These are phyloP conservation scores for Rugalucina vietnamica DNA, from an alignment of 2,888 invertebrate genomes.

Conservation along the genomic window DNA sequence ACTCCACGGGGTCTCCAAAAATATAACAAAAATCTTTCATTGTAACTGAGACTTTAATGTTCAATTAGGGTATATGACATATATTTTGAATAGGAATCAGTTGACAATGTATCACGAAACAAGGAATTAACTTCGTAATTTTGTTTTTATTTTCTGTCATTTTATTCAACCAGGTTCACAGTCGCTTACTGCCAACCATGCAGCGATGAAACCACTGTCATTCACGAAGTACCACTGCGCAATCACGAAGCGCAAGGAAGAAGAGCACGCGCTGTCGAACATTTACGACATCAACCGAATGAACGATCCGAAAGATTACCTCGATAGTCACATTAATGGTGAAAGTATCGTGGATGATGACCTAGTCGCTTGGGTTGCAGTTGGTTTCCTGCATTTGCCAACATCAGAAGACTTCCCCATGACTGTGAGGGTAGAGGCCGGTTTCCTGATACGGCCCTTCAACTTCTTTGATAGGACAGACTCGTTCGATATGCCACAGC, in stretches of 20 bases:
- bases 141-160: conserved; percentile 28
- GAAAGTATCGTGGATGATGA: conserved; percentile 68
- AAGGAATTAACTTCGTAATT: neutral
- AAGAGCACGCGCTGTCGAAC: conserved; percentile 60
- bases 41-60: too few species aligned
- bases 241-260: conserved; percentile 68
- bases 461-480: conserved; percentile 71
- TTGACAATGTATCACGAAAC: too few species aligned
- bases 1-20: too few species aligned
- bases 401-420: conserved; percentile 72
- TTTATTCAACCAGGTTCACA: conserved; percentile 20
- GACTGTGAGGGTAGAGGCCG: conserved; percentile 66
- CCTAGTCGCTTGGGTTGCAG: conserved; percentile 68
- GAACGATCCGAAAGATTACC: conserved; percentile 50
- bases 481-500: conserved; percentile 68
- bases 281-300: conserved; percentile 49
- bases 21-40: too few species aligned
- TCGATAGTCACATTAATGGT: conserved; percentile 59
- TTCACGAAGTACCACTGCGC: conserved; percentile 70
- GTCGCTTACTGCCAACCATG: conserved; percentile 43
- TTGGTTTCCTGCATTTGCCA: conserved; percentile 73
- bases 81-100: too few species aligned
- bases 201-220: conserved; percentile 60
- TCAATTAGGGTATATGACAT: too few species aligned
- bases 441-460: conserved; percentile 67